Conservation (phyloP, 2,888 invertebrate genomes). For the Eupeodes luniger region DNA sequence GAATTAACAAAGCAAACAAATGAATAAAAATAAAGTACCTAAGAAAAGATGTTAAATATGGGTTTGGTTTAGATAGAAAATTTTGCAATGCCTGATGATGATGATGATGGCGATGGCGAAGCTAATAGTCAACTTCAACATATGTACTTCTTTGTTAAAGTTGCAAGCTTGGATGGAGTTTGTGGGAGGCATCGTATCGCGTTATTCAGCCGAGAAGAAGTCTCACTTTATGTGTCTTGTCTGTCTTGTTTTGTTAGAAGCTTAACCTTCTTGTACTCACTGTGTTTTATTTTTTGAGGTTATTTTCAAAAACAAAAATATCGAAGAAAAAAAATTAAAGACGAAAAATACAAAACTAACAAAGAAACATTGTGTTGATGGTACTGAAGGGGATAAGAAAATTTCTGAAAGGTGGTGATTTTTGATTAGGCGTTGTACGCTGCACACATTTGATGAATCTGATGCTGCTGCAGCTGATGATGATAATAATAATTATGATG, state of each 20-base stretch:
- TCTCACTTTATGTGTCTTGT: conserved; percentile 21
- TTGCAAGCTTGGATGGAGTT: conserved; percentile 53
- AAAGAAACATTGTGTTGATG: conserved; percentile 21
- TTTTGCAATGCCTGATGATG: conserved; percentile 43
- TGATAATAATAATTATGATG: conserved; percentile 35
- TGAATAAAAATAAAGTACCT: conserved; percentile 3
- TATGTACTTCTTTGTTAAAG: conserved; percentile 1
- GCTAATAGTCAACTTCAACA: conserved; percentile 24
- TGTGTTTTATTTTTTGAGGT: not conserved
- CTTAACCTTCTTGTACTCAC: conserved; percentile 34
- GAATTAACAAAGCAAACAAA: conserved; percentile 49
- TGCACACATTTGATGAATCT: not conserved
- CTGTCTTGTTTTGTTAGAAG: conserved; percentile 17
- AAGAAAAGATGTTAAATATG: conserved; percentile 26
- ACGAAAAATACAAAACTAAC: not conserved
- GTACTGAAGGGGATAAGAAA: conserved; percentile 22
- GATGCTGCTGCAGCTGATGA: not conserved
- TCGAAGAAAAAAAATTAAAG: not conserved
- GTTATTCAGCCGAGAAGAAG: conserved; percentile 44
- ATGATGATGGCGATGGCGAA: too few relatives aligned
- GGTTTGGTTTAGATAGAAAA: conserved; percentile 41
- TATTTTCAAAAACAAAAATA: not conserved
- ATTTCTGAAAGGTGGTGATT: conserved; percentile 58
- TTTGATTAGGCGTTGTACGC: conserved; percentile 51
- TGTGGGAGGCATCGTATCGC: conserved; percentile 62